Conservation (phyloP, 2,797 vertebrate species). For the Pantherophis alleghaniensis region DNA sequence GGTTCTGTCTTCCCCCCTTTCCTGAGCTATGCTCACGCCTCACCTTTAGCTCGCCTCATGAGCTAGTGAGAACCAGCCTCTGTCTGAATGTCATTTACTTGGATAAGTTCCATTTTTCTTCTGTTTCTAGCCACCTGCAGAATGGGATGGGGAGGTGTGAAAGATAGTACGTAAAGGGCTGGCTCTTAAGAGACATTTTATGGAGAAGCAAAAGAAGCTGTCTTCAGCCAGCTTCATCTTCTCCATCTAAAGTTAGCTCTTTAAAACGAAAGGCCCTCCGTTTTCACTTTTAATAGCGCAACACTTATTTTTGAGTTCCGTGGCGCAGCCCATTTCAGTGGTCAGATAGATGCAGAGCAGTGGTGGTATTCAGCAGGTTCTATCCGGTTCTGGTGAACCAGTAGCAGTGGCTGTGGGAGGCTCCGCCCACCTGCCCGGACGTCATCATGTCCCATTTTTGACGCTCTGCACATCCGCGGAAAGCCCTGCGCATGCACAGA, state of each 20-base stretch:
- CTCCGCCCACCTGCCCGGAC: too few relatives aligned
- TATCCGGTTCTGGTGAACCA: too few relatives aligned
- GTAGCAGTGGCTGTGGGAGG: too few relatives aligned
- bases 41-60: not conserved
- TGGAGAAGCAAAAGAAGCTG: slow-evolving; percentile 32
- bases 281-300: not conserved
- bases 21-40: not conserved
- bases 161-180: slow-evolving; percentile 40
- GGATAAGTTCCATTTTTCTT: slow-evolving; percentile 54
- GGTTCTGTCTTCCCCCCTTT: not conserved
- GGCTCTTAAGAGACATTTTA: slow-evolving; percentile 50
- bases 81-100: slow-evolving; percentile 62
- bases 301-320: accelerated
- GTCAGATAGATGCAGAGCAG: not conserved
- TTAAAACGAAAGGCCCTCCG: not conserved
- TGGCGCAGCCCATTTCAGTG: not conserved
- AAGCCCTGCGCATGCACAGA: too few relatives aligned
- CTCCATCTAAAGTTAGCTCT: not conserved
- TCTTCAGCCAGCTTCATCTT: not conserved
- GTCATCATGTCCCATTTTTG: too few relatives aligned
- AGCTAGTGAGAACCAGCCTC: slow-evolving; percentile 30
- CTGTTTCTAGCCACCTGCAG: slow-evolving; percentile 62
- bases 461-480: too few relatives aligned
- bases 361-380: too few relatives aligned
- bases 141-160: slow-evolving; percentile 18